Conservation (phyloP, 2,888 invertebrate species). For the Cephonodes hylas region DNA sequence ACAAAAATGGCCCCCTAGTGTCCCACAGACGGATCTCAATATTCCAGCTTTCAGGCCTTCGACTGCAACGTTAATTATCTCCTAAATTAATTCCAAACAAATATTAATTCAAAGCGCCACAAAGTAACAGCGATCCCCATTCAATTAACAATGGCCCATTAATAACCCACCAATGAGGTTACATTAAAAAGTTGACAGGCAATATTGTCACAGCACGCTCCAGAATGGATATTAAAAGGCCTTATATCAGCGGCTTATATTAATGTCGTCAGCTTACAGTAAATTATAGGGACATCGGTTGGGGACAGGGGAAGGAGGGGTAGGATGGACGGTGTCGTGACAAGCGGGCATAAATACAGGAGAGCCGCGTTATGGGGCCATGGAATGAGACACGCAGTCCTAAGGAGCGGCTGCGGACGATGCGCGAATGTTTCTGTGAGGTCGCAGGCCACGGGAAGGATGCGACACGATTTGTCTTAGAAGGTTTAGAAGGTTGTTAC, state of each 20-base stretch:
- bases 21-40: no score
- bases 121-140: slow-evolving; percentile 15
- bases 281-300: slow-evolving; percentile 72
- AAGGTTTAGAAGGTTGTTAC: background rate
- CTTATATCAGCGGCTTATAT: slow-evolving; percentile 53
- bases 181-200: slow-evolving; percentile 32
- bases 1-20: no score
- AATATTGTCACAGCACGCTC: slow-evolving; percentile 61
- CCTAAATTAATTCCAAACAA: background rate
- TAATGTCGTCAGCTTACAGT: slow-evolving; percentile 69
- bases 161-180: slow-evolving; percentile 24
- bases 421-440: slow-evolving; percentile 22
- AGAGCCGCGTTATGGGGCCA: slow-evolving; percentile 61
- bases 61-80: no score
- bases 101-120: background rate
- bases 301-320: background rate
- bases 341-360: slow-evolving; percentile 70
- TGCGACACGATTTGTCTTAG: background rate
- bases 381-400: slow-evolving; percentile 39
- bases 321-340: slow-evolving; percentile 71
- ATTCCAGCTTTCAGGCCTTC: no score
- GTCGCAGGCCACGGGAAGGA: slow-evolving; percentile 5
- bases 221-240: slow-evolving; percentile 59
- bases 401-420: background rate
- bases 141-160: slow-evolving; percentile 50